A percentile compares a stretch with the other conserved stretches of the same genome.
Conservation (phyloP, 2,888 invertebrate genomes). For the Tenthredo notha region DNA sequence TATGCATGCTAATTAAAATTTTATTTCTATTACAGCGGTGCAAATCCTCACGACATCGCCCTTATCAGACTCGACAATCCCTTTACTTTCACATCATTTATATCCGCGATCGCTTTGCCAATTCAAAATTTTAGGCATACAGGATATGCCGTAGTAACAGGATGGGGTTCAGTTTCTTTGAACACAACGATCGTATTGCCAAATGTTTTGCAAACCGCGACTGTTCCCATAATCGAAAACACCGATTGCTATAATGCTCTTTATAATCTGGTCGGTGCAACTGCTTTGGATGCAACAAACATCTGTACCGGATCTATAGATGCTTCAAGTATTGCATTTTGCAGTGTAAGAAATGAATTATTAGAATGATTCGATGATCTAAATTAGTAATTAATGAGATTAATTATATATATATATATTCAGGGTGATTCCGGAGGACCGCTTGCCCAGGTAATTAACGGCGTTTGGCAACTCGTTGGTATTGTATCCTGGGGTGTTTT, state of each 20-base stretch:
- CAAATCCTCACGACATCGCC: slow-evolving; percentile 80
- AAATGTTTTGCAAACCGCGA: slow-evolving; percentile 68
- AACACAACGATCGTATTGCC: slow-evolving; percentile 65
- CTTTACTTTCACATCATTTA: slow-evolving; percentile 70
- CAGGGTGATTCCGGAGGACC: slow-evolving; percentile 82
- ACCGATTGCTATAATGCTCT: slow-evolving; percentile 65
- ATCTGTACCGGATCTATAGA: slow-evolving; percentile 67
- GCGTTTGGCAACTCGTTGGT: slow-evolving; percentile 84
- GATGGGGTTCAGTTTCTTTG: slow-evolving; percentile 78
- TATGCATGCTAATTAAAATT: neutral
- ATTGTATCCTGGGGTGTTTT: slow-evolving; percentile 80
- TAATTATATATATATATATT: slow-evolving; percentile 54
- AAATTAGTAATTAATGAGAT: neutral
- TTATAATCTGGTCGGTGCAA: slow-evolving; percentile 61
- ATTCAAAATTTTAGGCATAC: slow-evolving; percentile 61
- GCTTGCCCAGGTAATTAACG: slow-evolving; percentile 79
- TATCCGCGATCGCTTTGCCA: slow-evolving; percentile 76
- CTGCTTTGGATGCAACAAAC: slow-evolving; percentile 66
- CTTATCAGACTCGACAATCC: slow-evolving; percentile 76
- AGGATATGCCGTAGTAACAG: slow-evolving; percentile 75
- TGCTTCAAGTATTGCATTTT: slow-evolving; percentile 61
- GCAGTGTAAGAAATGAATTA: slow-evolving; percentile 59
- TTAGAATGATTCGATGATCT: neutral
- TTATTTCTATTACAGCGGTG: slow-evolving; percentile 64
- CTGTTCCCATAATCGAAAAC: slow-evolving; percentile 68